Conservation (phyloP, 2,797 vertebrate species). For the Pipistrellus nathusii region DNA sequence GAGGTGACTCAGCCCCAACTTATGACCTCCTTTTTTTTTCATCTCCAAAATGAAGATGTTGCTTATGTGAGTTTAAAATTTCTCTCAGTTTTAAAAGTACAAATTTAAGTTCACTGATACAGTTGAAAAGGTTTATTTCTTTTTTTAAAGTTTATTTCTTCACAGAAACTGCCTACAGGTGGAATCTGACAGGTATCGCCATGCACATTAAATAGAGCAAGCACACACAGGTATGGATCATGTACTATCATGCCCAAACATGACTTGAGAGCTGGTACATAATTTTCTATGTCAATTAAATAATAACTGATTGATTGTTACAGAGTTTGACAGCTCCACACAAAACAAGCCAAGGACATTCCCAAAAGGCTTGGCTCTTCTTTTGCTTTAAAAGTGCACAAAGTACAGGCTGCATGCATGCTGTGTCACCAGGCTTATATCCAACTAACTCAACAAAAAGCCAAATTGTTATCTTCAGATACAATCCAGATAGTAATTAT, state of each 20-base stretch:
- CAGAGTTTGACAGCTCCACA: not conserved
- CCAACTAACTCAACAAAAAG: slow-evolving; percentile 17
- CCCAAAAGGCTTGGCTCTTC: not conserved
- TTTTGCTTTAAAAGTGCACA: slow-evolving; percentile 57
- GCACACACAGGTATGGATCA: not conserved
- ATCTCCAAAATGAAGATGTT: slow-evolving; percentile 31
- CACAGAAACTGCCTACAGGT: slow-evolving; percentile 18
- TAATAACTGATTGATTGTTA: slow-evolving; percentile 17
- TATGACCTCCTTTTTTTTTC: not conserved
- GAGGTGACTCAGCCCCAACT: not conserved
- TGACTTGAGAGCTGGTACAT: not conserved
- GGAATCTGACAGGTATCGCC: slow-evolving; percentile 15
- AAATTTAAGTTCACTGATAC: slow-evolving; percentile 1
- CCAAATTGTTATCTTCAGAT: not conserved
- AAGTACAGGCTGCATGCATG: not conserved
- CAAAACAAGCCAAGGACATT: slow-evolving; percentile 27
- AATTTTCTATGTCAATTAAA: slow-evolving; percentile 17
- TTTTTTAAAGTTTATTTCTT: not conserved
- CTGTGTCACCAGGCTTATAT: not conserved
- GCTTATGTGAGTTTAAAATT: not conserved
- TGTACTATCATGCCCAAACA: not conserved
- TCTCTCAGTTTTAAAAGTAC: not conserved
- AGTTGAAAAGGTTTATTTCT: slow-evolving; percentile 7
- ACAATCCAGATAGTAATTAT: not conserved
- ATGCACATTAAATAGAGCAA: not conserved